These are phyloP conservation scores for Poeciliopsis gracilis DNA, from an alignment of 2,797 vertebrate genomes.

Conservation along the genomic window DNA sequence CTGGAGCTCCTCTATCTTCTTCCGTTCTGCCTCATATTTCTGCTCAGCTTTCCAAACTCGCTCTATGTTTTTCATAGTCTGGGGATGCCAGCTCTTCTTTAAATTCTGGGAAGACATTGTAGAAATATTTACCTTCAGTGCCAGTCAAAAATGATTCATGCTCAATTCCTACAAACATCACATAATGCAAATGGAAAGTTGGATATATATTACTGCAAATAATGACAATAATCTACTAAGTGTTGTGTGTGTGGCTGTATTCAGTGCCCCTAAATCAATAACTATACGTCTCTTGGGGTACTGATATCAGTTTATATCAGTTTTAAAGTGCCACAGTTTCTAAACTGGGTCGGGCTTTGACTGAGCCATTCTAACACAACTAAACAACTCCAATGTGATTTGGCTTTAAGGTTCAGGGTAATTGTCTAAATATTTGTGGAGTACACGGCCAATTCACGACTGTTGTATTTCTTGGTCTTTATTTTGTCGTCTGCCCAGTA, in stretches of 20 bases:
- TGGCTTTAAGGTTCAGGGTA: no score
- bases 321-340: not conserved
- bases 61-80: conserved; percentile 97
- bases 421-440: no score
- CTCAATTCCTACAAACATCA: not conserved
- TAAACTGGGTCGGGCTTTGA: not conserved
- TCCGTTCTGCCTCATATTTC: conserved; percentile 91
- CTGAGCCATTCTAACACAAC: not conserved
- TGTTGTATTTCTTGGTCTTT: not conserved
- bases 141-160: not conserved
- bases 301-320: not conserved
- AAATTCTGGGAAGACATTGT: conserved; percentile 82
- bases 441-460: not conserved
- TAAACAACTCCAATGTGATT: not conserved
- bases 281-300: not conserved
- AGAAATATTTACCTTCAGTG: not conserved
- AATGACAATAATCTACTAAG: not conserved
- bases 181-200: not conserved
- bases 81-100: conserved; percentile 99
- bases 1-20: conserved; percentile 97
- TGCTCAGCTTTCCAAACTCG: conserved; percentile 99
- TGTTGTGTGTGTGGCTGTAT: not conserved
- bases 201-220: not conserved
- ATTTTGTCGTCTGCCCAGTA: not conserved
- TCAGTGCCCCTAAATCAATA: not conserved